Evolutionary conservation across 2,797 vertebrate genomes (phyloP).

Genomic region (Sciurus vulgaris): DNA sequence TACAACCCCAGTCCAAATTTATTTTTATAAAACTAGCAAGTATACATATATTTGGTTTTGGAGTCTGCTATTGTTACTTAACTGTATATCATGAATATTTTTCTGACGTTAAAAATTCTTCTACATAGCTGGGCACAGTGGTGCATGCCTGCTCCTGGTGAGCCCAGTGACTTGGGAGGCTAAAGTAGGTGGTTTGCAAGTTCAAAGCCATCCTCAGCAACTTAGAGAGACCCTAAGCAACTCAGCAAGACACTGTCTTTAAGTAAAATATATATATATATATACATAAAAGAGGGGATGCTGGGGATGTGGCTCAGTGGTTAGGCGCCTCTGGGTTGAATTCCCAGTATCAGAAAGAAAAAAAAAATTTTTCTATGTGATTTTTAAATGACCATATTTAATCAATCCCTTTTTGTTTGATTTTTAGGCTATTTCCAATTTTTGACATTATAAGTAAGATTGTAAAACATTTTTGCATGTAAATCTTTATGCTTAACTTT

Average conservation of each 20-base stretch:
- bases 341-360: too few species aligned
- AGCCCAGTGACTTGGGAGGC: too few species aligned
- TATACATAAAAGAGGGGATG: too few species aligned
- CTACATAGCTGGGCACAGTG: background rate
- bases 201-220: too few species aligned
- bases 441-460: conserved; percentile 1
- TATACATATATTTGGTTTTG: background rate
- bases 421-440: conserved; percentile 18
- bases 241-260: too few species aligned
- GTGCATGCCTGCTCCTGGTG: too few species aligned
- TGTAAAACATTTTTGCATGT: background rate
- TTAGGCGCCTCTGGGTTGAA: too few species aligned
- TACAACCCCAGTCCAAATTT: background rate
- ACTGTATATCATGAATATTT: background rate
- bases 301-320: too few species aligned
- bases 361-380: background rate
- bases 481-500: background rate
- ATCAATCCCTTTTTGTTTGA: background rate
- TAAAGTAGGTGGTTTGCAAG: too few species aligned
- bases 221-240: too few species aligned
- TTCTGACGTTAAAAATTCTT: conserved; percentile 26
- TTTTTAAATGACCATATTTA: conserved; percentile 2
- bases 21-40: background rate
- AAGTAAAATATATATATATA: too few species aligned
- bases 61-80: background rate